phyloP scores from a whole-genome alignment of 2,888 invertebrate species.

The Masnerella sp. region DNA sequence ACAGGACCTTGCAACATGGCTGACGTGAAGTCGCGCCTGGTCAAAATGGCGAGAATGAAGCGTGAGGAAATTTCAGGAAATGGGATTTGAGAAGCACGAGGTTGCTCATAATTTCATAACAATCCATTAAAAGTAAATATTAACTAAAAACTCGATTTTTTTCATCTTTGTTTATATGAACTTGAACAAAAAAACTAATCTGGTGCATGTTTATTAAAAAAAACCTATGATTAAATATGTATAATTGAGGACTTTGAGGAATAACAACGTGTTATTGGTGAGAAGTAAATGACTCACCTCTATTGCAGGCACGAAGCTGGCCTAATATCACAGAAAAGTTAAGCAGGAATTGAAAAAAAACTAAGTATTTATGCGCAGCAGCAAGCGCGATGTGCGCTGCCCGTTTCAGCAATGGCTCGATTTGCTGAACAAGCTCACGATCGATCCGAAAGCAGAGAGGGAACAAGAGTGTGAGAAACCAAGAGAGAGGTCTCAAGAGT shows the following conservation, averaged over 20 bases:
- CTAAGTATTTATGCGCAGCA: slow-evolving; percentile 63
- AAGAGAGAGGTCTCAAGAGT: slow-evolving; percentile 43
- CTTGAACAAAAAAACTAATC: too few relatives aligned
- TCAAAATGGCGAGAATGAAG: slow-evolving; percentile 73
- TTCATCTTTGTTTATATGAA: too few relatives aligned
- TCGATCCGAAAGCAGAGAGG: slow-evolving; percentile 58
- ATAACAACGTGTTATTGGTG: too few relatives aligned
- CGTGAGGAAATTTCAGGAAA: slow-evolving; percentile 44
- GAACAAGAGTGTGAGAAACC: slow-evolving; percentile 39
- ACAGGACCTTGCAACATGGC: slow-evolving; percentile 73
- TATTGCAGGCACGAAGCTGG: slow-evolving; percentile 61
- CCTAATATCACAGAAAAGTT: slow-evolving; percentile 70
- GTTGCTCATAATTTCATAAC: background rate
- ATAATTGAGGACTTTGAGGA: too few relatives aligned
- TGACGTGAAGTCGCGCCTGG: slow-evolving; percentile 71
- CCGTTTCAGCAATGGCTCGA: slow-evolving; percentile 74
- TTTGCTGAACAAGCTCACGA: slow-evolving; percentile 66
- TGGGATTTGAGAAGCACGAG: background rate
- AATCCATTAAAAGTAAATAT: background rate
- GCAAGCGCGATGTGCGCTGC: slow-evolving; percentile 73
- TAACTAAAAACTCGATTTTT: too few relatives aligned
- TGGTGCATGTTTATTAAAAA: too few relatives aligned
- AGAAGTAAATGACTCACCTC: slow-evolving; percentile 62
- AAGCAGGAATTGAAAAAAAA: slow-evolving; percentile 66
- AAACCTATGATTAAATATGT: too few relatives aligned